A percentile compares a stretch with the other conserved stretches of the same genome.
Conservation (phyloP, 2,888 invertebrate genomes). For the Chirona hameri region DNA sequence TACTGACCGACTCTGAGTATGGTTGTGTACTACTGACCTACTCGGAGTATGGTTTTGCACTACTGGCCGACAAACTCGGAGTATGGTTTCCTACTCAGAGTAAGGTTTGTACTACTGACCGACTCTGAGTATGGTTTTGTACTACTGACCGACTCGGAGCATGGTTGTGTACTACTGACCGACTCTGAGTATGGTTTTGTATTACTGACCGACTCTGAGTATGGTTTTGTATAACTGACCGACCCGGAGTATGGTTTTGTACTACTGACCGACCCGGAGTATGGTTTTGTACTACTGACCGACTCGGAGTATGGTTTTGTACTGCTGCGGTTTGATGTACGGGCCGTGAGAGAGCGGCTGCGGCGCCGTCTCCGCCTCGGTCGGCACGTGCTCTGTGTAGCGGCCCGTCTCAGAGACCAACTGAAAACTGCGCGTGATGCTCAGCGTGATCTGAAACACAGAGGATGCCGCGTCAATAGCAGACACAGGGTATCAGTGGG, state of each 20-base stretch:
- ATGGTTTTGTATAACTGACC: too few species aligned
- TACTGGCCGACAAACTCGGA: slow-evolving; percentile 62
- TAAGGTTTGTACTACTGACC: slow-evolving; percentile 45
- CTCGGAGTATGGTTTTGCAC: too few species aligned
- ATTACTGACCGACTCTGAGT: too few species aligned
- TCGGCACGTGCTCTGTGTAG: slow-evolving; percentile 7
- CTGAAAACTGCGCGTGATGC: slow-evolving; percentile 27
- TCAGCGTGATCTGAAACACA: slow-evolving; percentile 1
- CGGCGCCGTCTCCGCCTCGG: neutral
- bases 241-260: too few species aligned
- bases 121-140: too few species aligned
- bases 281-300: slow-evolving; percentile 50
- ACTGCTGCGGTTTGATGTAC: slow-evolving; percentile 57
- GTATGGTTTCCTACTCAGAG: slow-evolving; percentile 54
- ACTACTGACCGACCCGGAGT: too few species aligned
- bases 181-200: too few species aligned
- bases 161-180: too few species aligned
- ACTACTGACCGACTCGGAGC: too few species aligned
- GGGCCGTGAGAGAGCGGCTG: slow-evolving; percentile 36
- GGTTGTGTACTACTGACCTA: too few species aligned
- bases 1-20: too few species aligned
- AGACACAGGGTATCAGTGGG: neutral
- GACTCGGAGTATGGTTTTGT: slow-evolving; percentile 62
- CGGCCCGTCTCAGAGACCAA: neutral
- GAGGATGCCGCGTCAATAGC: neutral